A percentile compares a stretch with the other conserved stretches of the same genome.
phyloP scores from a whole-genome alignment of 2,113 vertebrate species.

The Sander lucioperca region DNA sequence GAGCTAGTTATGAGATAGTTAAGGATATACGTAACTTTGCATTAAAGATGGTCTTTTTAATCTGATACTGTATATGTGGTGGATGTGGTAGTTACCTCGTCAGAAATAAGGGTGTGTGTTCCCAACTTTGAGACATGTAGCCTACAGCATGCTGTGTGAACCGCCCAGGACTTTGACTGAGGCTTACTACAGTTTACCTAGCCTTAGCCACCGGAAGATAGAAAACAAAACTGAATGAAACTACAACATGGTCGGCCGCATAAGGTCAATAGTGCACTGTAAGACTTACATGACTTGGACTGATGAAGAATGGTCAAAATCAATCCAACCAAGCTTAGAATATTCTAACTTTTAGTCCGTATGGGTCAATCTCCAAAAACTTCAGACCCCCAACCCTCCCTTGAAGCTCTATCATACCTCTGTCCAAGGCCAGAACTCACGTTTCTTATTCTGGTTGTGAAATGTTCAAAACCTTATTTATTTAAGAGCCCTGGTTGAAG shows the following conservation, averaged over 20 bases:
- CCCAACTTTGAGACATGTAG: too few species aligned
- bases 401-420: not conserved
- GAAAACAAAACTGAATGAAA: too few species aligned
- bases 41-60: not conserved
- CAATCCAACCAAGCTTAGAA: not conserved
- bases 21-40: not conserved
- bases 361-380: not conserved
- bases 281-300: not conserved
- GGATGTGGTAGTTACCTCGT: too few species aligned
- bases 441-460: conserved; percentile 23
- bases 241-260: too few species aligned
- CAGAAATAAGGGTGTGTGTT: too few species aligned
- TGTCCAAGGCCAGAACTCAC: not conserved
- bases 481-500: not conserved
- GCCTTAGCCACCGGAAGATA: too few species aligned
- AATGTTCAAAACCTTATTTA: conserved; percentile 16
- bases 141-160: too few species aligned
- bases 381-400: not conserved
- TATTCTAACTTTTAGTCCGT: not conserved
- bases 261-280: too few species aligned
- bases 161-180: too few species aligned
- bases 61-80: too few species aligned
- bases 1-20: not conserved
- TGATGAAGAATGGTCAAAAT: not conserved
- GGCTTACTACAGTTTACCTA: too few species aligned